Base-by-base conservation (phyloP, 1,140 invertebrate genomes). In the Drosophila leontia region DNA sequence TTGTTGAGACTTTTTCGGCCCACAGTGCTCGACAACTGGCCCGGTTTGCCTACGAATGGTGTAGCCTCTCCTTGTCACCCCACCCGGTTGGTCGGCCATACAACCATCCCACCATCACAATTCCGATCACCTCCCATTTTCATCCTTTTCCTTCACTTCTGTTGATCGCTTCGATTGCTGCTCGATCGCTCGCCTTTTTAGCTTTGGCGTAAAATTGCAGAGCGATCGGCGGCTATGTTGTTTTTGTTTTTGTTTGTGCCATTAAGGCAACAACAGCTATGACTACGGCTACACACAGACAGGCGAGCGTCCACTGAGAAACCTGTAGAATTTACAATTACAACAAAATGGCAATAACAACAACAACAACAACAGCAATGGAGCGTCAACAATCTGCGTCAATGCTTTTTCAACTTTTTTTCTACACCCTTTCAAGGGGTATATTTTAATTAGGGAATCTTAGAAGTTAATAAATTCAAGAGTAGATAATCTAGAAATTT, bases 311-410 rank as follows among this genome's bases (percentile, higher is more conserved):
- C 65, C 19, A 29, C 19, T 19, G 47, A 82, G 83, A 87, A 87
- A 87, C 84, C 84, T 88, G 84, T 87, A 87, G 84, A 87, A 87
- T 87, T 87, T 88, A 87, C 84, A 87, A 88, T 80, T 84, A 84
- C 84, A 88, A 72, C 59, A 78, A 65, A 65, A 50, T 62, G 60
- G 23, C 78, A 81, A 65, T 50, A 74, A 70, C 60, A 78, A 64
- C 50, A 68, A n/a, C 50, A 68, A n/a, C 29, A 53, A 37, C 32
- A 53, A 17, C 29, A 29, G n/a, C 41, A 44, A 11, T 19, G 45
- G 50, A 75, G 64, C 72, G 63, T 85, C 51, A 55, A 55, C 51
- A 55, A 85, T 78, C 80, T 82, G 83, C 83, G 76, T 87, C 79
- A 86, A 85, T 88, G 72, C 64, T 70, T 71, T 63, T 70, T 70